A percentile compares a stretch with the other conserved stretches of the same genome.
These are phyloP conservation scores for Watsonalla cultraria DNA, from an alignment of 2,888 invertebrate species.

Conservation along the genomic window DNA sequence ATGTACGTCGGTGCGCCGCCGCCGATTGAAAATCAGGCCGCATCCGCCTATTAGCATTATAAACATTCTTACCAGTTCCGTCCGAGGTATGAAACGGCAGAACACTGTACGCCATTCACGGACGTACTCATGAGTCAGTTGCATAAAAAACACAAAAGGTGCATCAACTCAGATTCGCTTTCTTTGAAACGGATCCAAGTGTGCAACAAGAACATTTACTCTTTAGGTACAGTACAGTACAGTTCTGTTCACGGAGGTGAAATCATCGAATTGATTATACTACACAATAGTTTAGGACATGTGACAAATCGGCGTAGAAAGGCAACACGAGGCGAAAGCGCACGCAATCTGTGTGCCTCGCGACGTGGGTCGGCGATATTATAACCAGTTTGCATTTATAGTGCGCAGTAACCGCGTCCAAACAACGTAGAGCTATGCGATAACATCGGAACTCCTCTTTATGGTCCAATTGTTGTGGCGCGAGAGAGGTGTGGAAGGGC, in stretches of 20 bases:
- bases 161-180: not conserved
- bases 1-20: conserved; percentile 42
- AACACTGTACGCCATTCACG: not conserved
- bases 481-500: conserved; percentile 27
- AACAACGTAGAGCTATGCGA: conserved; percentile 24
- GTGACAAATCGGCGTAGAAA: conserved; percentile 34
- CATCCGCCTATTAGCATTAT: conserved; percentile 60
- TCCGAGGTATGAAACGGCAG: conserved; percentile 16
- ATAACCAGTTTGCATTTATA: conserved; percentile 30
- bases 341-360: conserved; percentile 28
- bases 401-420: conserved; percentile 37
- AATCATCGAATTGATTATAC: not conserved
- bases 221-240: no score
- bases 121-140: not conserved
- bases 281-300: conserved; percentile 18
- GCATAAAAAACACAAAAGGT: not conserved
- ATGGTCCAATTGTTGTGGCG: conserved; percentile 11
- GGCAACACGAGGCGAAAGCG: conserved; percentile 34
- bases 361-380: conserved; percentile 25
- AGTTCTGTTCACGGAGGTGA: not conserved
- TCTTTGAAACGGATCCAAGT: not conserved
- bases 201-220: not conserved
- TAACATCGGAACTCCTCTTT: conserved; percentile 23
- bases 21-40: conserved; percentile 63
- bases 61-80: conserved; percentile 51